phyloP scores from a whole-genome alignment of 1,140 invertebrate genomes.

The Drosophila melanogaster region DNA sequence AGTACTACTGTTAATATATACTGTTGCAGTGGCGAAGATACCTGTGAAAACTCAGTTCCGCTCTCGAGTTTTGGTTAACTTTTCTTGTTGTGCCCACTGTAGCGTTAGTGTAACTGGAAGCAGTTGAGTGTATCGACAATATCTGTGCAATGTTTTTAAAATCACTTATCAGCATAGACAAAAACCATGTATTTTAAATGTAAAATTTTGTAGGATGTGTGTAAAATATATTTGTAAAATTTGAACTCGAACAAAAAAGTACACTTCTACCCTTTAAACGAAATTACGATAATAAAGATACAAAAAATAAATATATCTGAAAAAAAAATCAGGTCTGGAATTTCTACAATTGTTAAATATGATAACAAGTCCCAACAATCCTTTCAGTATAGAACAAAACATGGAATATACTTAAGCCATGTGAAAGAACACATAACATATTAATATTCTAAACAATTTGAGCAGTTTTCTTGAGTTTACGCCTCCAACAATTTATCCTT shows the following conservation, averaged over 20 bases:
- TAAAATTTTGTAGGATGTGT: neutral
- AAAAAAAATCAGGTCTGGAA: no score
- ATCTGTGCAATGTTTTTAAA: neutral
- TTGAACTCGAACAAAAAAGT: neutral
- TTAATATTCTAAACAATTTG: neutral
- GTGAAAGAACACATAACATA: neutral
- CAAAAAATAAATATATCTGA: no score
- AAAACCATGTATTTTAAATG: neutral
- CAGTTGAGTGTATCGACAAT: slow-evolving; percentile 13
- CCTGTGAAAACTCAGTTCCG: slow-evolving; percentile 67
- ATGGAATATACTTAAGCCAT: no score
- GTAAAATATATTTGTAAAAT: neutral
- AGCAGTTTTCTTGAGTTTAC: neutral
- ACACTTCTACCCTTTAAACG: no score
- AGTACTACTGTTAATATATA: neutral
- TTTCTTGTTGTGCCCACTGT: slow-evolving; percentile 4
- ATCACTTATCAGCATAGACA: slow-evolving; percentile 11
- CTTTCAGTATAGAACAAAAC: no score
- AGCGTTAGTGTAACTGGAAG: slow-evolving; percentile 13
- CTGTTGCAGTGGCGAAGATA: slow-evolving; percentile 62
- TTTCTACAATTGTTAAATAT: no score
- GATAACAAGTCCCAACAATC: no score
- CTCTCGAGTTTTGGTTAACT: slow-evolving; percentile 55
- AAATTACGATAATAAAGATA: no score
- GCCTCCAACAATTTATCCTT: slow-evolving; percentile 39